A percentile compares a stretch with the other conserved stretches of the same genome.
Conservation (phyloP, 2,888 invertebrate genomes). For the Brachypalpus laphriformis region DNA sequence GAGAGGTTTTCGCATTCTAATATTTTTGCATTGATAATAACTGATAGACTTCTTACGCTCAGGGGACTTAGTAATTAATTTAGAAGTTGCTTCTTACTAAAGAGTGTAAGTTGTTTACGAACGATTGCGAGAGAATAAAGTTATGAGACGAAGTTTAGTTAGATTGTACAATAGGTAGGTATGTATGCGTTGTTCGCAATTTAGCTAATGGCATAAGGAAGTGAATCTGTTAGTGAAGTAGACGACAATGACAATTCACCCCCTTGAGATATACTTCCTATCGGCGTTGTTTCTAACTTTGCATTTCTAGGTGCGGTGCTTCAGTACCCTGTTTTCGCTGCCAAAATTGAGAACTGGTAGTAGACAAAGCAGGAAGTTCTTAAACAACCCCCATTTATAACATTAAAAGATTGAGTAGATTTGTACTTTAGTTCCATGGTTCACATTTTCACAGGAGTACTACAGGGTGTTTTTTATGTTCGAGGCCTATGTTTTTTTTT, state of each 20-base stretch:
- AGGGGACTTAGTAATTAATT: slow-evolving; percentile 4
- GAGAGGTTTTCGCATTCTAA: background rate
- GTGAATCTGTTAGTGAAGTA: background rate
- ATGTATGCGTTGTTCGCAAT: background rate
- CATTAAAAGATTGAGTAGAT: too few relatives aligned
- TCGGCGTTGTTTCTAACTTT: too few relatives aligned
- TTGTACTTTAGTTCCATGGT: too few relatives aligned
- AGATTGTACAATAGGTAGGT: too few relatives aligned
- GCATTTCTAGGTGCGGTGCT: too few relatives aligned
- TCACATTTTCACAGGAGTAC: too few relatives aligned
- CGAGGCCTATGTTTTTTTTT: too few relatives aligned
- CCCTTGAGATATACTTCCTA: background rate
- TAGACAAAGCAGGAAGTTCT: too few relatives aligned
- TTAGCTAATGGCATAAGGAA: background rate
- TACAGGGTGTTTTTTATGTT: too few relatives aligned
- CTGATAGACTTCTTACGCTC: slow-evolving; percentile 1
- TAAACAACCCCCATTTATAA: too few relatives aligned
- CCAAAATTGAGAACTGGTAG: too few relatives aligned
- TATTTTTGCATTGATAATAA: slow-evolving; percentile 2
- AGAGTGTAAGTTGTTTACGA: background rate
- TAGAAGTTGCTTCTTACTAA: background rate
- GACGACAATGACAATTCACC: background rate
- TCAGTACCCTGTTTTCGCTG: too few relatives aligned
- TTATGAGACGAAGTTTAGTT: background rate
- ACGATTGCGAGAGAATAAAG: background rate